Evolutionary conservation across 2,113 vertebrate species (phyloP).

Genomic region (Paedocypris sp.): DNA sequence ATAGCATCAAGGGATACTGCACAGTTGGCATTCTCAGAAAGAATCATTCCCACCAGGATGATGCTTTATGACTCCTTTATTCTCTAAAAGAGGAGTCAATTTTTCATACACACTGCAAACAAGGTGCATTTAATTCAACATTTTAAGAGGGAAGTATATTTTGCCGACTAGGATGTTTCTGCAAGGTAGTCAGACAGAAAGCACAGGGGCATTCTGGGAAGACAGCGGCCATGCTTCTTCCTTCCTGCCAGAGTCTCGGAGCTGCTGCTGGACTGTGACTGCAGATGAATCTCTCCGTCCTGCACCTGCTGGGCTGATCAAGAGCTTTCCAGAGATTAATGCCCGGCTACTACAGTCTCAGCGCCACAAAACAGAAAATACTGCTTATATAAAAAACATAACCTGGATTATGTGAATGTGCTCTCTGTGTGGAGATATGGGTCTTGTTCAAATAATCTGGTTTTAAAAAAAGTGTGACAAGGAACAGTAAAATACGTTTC

Average conservation of each 20-base stretch:
- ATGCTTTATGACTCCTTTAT: too few species aligned
- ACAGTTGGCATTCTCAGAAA: too few species aligned
- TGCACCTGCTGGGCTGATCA: conserved; percentile 15
- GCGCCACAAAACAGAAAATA: neutral
- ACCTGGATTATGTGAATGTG: too few species aligned
- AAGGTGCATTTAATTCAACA: neutral
- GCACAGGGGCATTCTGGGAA: conserved; percentile 9
- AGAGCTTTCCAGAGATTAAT: conserved; percentile 16
- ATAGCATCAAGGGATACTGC: too few species aligned
- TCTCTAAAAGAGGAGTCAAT: neutral
- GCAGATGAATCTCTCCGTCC: conserved; percentile 7
- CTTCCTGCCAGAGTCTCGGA: conserved; percentile 7
- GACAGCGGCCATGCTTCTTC: conserved; percentile 14
- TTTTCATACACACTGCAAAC: conserved; percentile 3
- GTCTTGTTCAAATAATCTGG: too few species aligned
- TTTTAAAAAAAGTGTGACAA: too few species aligned
- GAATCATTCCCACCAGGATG: too few species aligned
- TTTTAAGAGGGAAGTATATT: neutral
- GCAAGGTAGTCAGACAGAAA: conserved; percentile 1
- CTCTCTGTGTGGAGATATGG: too few species aligned
- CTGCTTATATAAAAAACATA: neutral
- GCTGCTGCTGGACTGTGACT: neutral
- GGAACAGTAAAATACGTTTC: too few species aligned
- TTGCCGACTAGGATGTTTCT: conserved; percentile 16
- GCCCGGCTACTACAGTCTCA: neutral